Conservation (phyloP, 30 jellyfish, hydroid and myxozoan species). For the Chironex yamaguchii region DNA sequence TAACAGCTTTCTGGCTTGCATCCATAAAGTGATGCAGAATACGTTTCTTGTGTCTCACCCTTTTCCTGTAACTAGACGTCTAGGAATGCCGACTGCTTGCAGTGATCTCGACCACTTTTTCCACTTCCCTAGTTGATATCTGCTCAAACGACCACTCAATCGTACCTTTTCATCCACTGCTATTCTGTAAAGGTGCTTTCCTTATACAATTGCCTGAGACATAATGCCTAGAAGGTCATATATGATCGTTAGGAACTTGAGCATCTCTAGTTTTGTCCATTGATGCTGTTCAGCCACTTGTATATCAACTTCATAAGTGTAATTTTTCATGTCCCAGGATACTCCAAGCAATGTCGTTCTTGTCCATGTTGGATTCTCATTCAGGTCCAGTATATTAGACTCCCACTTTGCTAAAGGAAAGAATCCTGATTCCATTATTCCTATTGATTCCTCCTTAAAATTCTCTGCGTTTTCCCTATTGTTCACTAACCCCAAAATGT, state of each 20-base stretch:
- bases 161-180: constrained; percentile 62
- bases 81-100: constrained; percentile 32
- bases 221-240: constrained; percentile 48
- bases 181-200: constrained; percentile 32
- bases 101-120: constrained; percentile 9
- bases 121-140: constrained; percentile 25
- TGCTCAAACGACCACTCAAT: constrained; percentile 45
- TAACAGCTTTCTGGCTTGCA: neutral
- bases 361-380: neutral
- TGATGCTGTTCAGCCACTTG: neutral
- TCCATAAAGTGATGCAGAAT: neutral
- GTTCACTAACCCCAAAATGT: neutral
- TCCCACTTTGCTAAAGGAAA: neutral
- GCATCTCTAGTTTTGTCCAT: constrained; percentile 45
- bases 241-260: constrained; percentile 6
- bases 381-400: neutral
- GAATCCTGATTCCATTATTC: neutral
- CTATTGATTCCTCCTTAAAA: neutral
- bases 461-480: neutral
- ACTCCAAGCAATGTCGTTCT: neutral
- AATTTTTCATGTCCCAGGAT: neutral
- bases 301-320: neutral
- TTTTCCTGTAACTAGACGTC: constrained; percentile 2
- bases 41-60: neutral
- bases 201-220: constrained; percentile 44